Percentiles rank a stretch among this genome's conserved stretches.
Conservation (phyloP, 2,113 vertebrate genomes). For the Pandion haliaetus region DNA sequence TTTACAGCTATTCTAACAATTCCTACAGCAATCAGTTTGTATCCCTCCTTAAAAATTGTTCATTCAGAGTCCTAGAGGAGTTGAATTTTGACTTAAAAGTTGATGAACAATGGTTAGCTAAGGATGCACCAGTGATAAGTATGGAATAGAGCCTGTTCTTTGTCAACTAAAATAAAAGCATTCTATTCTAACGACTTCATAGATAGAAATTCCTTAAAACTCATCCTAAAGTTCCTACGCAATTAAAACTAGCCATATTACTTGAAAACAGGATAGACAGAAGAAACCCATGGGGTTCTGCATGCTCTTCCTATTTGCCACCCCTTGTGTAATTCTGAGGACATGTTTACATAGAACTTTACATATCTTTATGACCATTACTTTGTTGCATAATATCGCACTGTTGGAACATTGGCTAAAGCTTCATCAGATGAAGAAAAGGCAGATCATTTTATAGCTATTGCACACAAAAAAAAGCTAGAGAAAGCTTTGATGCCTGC, state of each 20-base stretch:
- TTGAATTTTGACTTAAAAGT: not conserved
- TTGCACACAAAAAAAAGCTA: not conserved
- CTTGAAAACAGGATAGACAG: not conserved
- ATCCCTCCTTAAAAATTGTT: not conserved
- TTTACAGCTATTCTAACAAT: not conserved
- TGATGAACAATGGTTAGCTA: not conserved
- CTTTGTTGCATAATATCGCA: constrained; percentile 11
- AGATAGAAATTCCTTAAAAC: not conserved
- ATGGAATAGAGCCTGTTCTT: not conserved
- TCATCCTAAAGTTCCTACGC: not conserved
- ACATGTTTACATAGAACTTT: not conserved
- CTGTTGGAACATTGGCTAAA: constrained; percentile 4
- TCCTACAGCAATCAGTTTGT: not conserved
- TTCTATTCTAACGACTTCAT: too few relatives aligned
- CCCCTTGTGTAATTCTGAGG: not conserved
- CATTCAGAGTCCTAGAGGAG: not conserved
- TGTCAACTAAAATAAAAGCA: too few relatives aligned
- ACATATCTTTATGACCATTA: not conserved
- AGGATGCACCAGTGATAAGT: not conserved
- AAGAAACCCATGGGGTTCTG: not conserved
- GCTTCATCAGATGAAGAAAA: not conserved
- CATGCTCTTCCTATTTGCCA: not conserved
- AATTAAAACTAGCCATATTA: not conserved
- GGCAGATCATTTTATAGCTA: constrained; percentile 34
- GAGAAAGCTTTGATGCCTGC: constrained; percentile 38